Evolutionary conservation across 2,113 vertebrate genomes (phyloP), one percentile per base, ranked within the genome.

Genomic region (Cottus gobio): DNA sequence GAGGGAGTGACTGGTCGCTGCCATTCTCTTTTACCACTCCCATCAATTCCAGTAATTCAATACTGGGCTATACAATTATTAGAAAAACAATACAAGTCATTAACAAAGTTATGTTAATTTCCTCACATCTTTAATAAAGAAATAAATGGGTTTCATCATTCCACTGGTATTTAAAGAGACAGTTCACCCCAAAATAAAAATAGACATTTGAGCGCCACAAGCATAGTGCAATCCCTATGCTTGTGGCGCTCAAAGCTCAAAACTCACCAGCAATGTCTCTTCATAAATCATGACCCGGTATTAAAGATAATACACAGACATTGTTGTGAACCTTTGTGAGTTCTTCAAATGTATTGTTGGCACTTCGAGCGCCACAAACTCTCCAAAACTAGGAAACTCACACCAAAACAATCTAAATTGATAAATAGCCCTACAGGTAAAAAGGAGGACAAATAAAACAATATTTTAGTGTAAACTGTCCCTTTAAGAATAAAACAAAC

Each of bases 1-100:
- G 87, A 71, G 91, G 93, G 71, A 82, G 24, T 16, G 77, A 15
- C 69, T 84, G 79, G 2, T 92, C 91, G 15, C 7, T 85, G 64
- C 88, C 90, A 60, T 95, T 94, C 81, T 94, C 94, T 67, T 44
- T 91, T 15, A 95, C 94, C 63, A 95, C 89, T 75, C 94, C 93
- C 2, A 94, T 83, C 0, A 90, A 71, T 71, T 95, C 94, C 85
- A 95, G 84, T 2, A 95, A 57, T 30, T 95, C 94, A 57, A 94
- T 94, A 73, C 94, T 95, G 64, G 90, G 85, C 93, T 95, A 74
- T 31, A 79, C 0, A 48, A 57, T 85, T 84, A 13, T 77, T n/a
- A 7, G 34, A 80, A 31, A 34, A 36, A 46, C 11, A 24, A 62
- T 26, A 67, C 22, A 58, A 13, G 4, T 62, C 4, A 61, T 16